Base-by-base conservation (phyloP, 2,888 invertebrate species). In the Caenorhabditis japonica region DNA sequence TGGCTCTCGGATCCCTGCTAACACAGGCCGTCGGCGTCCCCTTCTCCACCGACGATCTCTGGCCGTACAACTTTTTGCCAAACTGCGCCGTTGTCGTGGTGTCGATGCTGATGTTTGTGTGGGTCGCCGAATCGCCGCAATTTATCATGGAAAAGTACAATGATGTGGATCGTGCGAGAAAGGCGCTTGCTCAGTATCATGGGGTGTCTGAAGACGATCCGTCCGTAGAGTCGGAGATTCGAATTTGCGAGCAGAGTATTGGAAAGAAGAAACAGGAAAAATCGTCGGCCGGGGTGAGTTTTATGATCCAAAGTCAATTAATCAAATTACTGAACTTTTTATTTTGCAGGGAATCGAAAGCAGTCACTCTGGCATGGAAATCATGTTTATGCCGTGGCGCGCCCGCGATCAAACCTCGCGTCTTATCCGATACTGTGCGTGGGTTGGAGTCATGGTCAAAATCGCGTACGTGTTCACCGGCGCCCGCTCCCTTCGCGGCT, bases 381-480 rank as follows among this genome's bases (percentile, higher is more conserved):
- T 79, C 59, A 77, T 81, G 75, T 79, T 81, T 72, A 79, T 76
- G 72, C 81, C 81, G 25, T 81, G 76, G 75, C 56, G 61, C 1
- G 74, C 76, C 38, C 75, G 75, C 25, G 81, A 81, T 59, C 55
- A 62, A 27, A 75, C 69, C 27, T 75, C 75, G 33, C 47, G 56
- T 12, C 69, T 81, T 21, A 73, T 81, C 34, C 60, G 77, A 15
- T 76, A 77, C 41, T 77, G 77, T 21, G 79, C 77, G 4, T 81
- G 81, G 81, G 44, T 81, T 38, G 81, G 81, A 27, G 77, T 79
- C 27, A 77, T 79, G 75, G 79, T 81, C 64, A 81, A 81, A 56
- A 76, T 81, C 17, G 78, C 75, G n/a, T 81, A 79, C 51, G 80
- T 81, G 10, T 79, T 79, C 77, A 81, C 79, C 12, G 80, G 80